Evolutionary conservation across 2,888 invertebrate genomes (phyloP), one percentile per base, ranked within the genome.

Genomic region (Gisinianus flammeolus): DNA sequence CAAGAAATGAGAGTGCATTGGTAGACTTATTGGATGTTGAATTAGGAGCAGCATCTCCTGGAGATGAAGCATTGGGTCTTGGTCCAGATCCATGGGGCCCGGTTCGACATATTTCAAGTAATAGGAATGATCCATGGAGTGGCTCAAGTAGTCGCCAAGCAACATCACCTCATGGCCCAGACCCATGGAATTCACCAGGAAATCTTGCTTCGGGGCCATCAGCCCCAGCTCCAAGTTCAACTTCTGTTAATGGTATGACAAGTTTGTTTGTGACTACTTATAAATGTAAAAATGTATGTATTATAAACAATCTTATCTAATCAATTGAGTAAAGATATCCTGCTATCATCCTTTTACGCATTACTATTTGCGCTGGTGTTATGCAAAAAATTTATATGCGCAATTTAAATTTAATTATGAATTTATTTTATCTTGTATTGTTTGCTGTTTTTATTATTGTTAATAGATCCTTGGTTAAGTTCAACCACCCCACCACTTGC

Each of bases 21-120:
- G 89, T 95, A 79, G 95, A 95, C 88, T 88, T 95, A 86, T 88
- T 95, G 85, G 95, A 95, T 86, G 94, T 95, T 81, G 92, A 91
- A 87, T 89, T 94, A 85, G 91, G 92, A 6, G 83, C 83, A 68
- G 81, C 83, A 8, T 89, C 89, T 82, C 87, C 89, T 22, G 88
- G 88, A 81, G 88, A 86, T 79, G 76, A 79, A 54, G 94, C 79
- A 69, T 81, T 80, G 1, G 83, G 82, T 24, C 79, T 80, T 66
- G 83, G 84, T 68, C 80, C 81, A 16, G 81, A 81, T 30, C 81
- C 79, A 8, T 86, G 86, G 86, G 85, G 85, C 24, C 85, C 85
- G n/a, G 77, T 82, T 64, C 52, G 70, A 24, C 74, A 80, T 5
- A 35, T 12, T 62, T 54, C 66, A 67, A 78, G 75, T 66, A 24